These are phyloP conservation scores for Digitonthophagus gazella DNA, from an alignment of 2,888 invertebrate species.

Conservation along the genomic window DNA sequence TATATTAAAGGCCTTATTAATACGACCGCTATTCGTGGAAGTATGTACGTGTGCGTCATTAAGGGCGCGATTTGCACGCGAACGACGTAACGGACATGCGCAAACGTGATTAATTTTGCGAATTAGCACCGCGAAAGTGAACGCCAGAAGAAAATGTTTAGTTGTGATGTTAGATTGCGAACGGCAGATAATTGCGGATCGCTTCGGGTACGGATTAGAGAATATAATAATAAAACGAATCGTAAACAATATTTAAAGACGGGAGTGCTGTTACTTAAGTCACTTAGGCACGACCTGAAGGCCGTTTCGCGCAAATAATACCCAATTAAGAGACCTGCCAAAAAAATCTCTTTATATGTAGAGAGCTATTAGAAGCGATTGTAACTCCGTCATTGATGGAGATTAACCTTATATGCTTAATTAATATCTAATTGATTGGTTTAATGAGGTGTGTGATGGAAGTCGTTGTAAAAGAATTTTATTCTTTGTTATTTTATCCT, in stretches of 20 bases:
- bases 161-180: not conserved
- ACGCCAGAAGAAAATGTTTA: not conserved
- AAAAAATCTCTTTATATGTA: slow-evolving; percentile 6
- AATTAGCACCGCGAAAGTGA: slow-evolving; percentile 7
- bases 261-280: no score
- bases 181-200: not conserved
- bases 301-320: slow-evolving; percentile 10
- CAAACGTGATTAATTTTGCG: slow-evolving; percentile 27
- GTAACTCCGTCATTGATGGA: not conserved
- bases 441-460: slow-evolving; percentile 8
- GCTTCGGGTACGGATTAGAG: not conserved
- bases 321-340: not conserved
- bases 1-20: slow-evolving; percentile 27
- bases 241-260: not conserved
- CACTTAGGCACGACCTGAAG: no score
- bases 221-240: not conserved
- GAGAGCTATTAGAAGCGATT: slow-evolving; percentile 7
- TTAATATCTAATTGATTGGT: slow-evolving; percentile 6
- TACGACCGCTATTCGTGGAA: slow-evolving; percentile 9
- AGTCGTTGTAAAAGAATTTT: not conserved
- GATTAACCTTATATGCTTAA: slow-evolving; percentile 15
- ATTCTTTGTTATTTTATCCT: no score
- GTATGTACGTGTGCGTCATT: slow-evolving; percentile 23
- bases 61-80: slow-evolving; percentile 24
- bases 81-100: slow-evolving; percentile 21